Percentiles rank a stretch among this genome's conserved stretches.
phyloP scores from a whole-genome alignment of 2,113 vertebrate genomes.

The Ailurus styani region DNA sequence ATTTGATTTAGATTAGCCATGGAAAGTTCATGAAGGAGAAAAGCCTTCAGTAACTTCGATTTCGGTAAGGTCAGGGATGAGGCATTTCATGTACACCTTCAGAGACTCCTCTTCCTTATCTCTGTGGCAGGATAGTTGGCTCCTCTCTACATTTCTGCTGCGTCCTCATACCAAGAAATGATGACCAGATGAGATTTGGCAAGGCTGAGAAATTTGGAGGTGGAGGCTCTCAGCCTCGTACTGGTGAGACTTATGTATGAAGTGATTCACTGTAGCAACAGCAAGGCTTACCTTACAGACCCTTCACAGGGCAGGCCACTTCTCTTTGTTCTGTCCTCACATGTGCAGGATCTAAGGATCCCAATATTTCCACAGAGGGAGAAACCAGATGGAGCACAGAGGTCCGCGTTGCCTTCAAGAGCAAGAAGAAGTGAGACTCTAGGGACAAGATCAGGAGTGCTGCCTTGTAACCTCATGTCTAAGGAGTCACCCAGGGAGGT shows the following conservation, averaged over 20 bases:
- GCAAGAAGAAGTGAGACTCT: neutral
- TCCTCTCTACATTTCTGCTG: neutral
- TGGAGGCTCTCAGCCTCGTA: neutral
- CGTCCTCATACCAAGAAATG: neutral
- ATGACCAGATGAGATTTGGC: neutral
- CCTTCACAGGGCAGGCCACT: neutral
- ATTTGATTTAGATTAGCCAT: neutral
- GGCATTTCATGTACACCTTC: neutral
- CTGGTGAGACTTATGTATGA: neutral
- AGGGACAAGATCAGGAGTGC: neutral
- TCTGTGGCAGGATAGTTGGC: neutral
- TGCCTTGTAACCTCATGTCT: neutral
- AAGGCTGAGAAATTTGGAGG: neutral
- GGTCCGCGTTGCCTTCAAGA: neutral
- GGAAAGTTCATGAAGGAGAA: neutral
- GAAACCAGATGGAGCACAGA: neutral
- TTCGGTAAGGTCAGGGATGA: neutral
- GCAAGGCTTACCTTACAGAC: neutral
- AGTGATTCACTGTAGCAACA: no score
- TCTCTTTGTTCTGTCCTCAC: neutral
- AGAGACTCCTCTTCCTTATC: neutral
- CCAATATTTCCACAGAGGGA: neutral
- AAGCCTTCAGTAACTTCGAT: neutral
- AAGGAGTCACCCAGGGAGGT: neutral
- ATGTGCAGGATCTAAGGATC: neutral